Base-by-base conservation (phyloP, 2,888 invertebrate species). In the Dichetophora obliterata region DNA sequence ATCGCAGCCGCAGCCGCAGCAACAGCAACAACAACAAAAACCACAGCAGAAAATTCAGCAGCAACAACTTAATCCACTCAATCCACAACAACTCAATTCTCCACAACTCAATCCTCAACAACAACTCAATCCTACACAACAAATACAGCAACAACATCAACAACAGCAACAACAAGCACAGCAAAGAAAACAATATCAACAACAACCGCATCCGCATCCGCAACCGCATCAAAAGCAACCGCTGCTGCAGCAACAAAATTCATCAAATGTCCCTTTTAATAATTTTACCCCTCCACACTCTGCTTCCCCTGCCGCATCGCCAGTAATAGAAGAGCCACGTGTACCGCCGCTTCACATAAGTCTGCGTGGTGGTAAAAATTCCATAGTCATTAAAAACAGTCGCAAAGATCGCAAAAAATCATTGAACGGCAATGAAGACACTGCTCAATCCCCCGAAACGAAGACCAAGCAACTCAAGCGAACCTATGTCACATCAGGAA, bases 321-420 rank as follows among this genome's bases (percentile, higher is more conserved):
- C 79, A n/a, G 83, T 84, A 6, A 82, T 85, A 2, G 95, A 95
- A 79, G 95, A 95, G 83, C 93, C 94, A 8, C 91, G 96, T 75
- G 97, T 97, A 66, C 96, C 97, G 9, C 97, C 96, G 1, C 90
- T 96, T 78, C 96, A 96, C 87, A 96, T 97, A 83, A 96, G 96
- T 76, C 90, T 97, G 59, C 91, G 96, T 78, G 87, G 83, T n/a
- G 83, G 87, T 19, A 92, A 95, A 76, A 96, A 95, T 87, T 95
- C 95, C 0, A 95, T 95, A 57, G 95, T 96, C 68, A 95, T 95
- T 82, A 95, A 93, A 85, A 93, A 94, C 86, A 94, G 94, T 70
- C 94, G 94, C 83, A 94, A 94, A 82, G 91, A 92, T 77, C 91
- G 93, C 83, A 92, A 92, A 84, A 92, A 92, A 84, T 88, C 90